Evolutionary conservation across 2,113 vertebrate species (phyloP).

Genomic region (Lanius ludovicianus): DNA sequence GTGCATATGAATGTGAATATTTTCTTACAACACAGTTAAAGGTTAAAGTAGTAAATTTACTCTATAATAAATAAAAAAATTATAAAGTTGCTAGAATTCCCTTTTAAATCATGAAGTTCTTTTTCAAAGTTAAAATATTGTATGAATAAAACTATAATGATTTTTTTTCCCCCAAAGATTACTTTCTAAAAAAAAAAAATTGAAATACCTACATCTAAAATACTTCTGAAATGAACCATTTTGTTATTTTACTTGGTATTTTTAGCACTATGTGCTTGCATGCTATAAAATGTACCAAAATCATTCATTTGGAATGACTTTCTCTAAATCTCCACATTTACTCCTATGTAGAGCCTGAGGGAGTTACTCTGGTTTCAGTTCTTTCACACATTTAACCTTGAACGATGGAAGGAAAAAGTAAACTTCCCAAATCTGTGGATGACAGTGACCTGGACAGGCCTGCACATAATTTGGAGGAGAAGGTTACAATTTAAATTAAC

Average conservation of each 20-base stretch:
- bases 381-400: conserved; percentile 43
- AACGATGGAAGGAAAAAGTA: conserved; percentile 21
- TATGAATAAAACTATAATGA: background rate
- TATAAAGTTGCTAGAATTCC: background rate
- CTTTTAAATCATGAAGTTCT: background rate
- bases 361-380: conserved; percentile 15
- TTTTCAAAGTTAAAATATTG: background rate
- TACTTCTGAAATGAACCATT: background rate
- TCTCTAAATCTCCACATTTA: conserved; percentile 13
- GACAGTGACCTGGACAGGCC: background rate
- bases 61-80: background rate
- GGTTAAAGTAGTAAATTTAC: background rate
- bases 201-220: background rate
- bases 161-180: background rate
- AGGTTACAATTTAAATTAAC: conserved; percentile 65
- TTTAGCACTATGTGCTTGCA: background rate
- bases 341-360: conserved; percentile 15
- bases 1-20: background rate
- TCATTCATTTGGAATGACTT: conserved; percentile 40
- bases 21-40: background rate
- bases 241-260: background rate
- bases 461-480: conserved; percentile 28
- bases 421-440: conserved; percentile 13
- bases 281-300: background rate
- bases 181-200: background rate